These are phyloP conservation scores for Drosophila meridionalis DNA, from an alignment of 2,888 invertebrate genomes.

Conservation along the genomic window DNA sequence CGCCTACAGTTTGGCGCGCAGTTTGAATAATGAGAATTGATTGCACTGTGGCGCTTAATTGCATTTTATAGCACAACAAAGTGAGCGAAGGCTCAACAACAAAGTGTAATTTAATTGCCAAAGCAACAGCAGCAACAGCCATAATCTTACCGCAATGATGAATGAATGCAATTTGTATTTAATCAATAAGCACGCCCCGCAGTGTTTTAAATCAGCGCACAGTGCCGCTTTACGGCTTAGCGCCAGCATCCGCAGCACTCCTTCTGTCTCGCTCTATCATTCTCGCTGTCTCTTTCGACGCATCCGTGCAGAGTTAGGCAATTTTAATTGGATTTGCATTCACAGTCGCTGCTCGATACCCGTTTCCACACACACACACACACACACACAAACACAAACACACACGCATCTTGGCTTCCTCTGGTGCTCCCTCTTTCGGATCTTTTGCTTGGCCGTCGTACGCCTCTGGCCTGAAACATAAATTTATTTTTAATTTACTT, in stretches of 20 bases:
- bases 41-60: conserved; percentile 33
- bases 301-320: conserved; percentile 48
- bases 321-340: conserved; percentile 80
- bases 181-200: conserved; percentile 79
- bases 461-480: conserved; percentile 69
- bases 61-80: conserved; percentile 45
- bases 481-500: conserved; percentile 81
- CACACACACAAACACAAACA: conserved; percentile 38
- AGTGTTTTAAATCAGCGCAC: conserved; percentile 79
- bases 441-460: conserved; percentile 24
- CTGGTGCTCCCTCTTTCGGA: neutral
- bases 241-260: conserved; percentile 53
- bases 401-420: neutral
- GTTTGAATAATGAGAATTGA: conserved; percentile 2
- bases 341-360: conserved; percentile 39
- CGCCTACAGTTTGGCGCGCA: conserved; percentile 8
- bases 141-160: conserved; percentile 55
- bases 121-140: conserved; percentile 23
- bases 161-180: conserved; percentile 80
- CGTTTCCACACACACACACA: conserved; percentile 28
- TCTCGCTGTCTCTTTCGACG: neutral
- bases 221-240: conserved; percentile 78
- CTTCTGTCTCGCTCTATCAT: neutral
- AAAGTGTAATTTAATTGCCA: conserved; percentile 75
- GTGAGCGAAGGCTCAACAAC: conserved; percentile 46